phyloP scores from a whole-genome alignment of 1,140 invertebrate species.

The Ceratosolen solmsi region DNA sequence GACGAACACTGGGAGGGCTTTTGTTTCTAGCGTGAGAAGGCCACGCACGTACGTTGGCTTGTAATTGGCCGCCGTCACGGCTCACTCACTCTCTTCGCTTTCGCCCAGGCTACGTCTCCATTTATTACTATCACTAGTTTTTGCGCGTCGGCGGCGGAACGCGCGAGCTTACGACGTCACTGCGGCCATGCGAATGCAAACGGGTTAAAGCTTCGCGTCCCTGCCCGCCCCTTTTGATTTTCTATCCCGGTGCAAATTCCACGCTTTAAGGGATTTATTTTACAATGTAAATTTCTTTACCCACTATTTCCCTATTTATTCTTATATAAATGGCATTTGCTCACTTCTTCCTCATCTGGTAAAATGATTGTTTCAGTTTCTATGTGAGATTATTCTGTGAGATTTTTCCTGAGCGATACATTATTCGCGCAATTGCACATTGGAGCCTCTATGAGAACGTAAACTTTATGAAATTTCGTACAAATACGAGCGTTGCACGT shows the following conservation, averaged over 20 bases:
- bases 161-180: background rate
- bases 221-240: background rate
- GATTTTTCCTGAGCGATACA: too few species aligned
- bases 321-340: too few species aligned
- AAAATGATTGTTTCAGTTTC: too few species aligned
- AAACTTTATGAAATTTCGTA: too few species aligned
- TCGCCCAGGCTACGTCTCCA: constrained; percentile 8
- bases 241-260: background rate
- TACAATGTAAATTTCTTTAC: too few species aligned
- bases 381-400: too few species aligned
- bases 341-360: too few species aligned
- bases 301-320: too few species aligned
- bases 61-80: constrained; percentile 42
- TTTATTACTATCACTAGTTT: constrained; percentile 35
- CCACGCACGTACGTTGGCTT: background rate
- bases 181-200: background rate
- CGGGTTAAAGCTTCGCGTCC: background rate
- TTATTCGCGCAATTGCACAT: too few species aligned
- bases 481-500: too few species aligned
- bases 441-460: too few species aligned
- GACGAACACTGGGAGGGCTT: constrained; percentile 34
- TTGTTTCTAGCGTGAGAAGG: constrained; percentile 46
- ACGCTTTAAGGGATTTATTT: too few species aligned
- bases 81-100: constrained; percentile 6
- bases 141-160: background rate